Conservation (phyloP, 2,797 vertebrate species). For the Jordanella pulchra region DNA sequence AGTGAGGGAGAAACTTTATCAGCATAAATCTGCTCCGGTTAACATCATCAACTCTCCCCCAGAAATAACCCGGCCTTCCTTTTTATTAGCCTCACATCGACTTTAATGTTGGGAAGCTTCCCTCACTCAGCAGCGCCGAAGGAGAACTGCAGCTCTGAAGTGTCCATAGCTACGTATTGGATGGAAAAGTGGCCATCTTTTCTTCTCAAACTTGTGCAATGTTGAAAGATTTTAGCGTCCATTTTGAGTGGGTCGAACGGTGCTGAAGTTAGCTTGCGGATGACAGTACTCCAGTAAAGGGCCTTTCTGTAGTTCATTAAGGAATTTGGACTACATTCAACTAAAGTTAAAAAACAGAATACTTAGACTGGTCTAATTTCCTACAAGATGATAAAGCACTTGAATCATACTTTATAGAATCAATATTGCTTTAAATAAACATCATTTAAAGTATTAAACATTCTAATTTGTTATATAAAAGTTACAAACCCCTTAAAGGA, state of each 20-base stretch:
- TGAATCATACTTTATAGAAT: neutral
- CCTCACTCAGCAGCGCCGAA: neutral
- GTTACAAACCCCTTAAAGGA: too few species aligned
- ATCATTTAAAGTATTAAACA: too few species aligned
- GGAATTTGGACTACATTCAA: neutral
- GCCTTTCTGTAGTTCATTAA: neutral
- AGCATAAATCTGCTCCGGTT: slow-evolving; percentile 69
- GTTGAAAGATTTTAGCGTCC: slow-evolving; percentile 85
- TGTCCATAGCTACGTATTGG: neutral
- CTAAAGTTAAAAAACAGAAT: neutral
- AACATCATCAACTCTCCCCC: slow-evolving; percentile 7
- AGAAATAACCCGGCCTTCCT: neutral
- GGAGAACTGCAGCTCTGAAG: neutral
- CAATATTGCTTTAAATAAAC: neutral
- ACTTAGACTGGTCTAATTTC: neutral
- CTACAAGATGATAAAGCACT: too few species aligned
- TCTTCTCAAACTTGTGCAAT: slow-evolving; percentile 75
- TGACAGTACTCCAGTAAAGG: neutral
- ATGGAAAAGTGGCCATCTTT: slow-evolving; percentile 7
- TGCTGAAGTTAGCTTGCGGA: neutral
- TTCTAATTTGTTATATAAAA: too few species aligned
- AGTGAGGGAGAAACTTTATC: slow-evolving; percentile 86
- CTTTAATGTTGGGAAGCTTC: neutral
- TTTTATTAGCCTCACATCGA: neutral
- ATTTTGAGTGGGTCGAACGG: slow-evolving; percentile 87